Conservation (phyloP, 2,113 vertebrate genomes). For the Mastomys natalensis region DNA sequence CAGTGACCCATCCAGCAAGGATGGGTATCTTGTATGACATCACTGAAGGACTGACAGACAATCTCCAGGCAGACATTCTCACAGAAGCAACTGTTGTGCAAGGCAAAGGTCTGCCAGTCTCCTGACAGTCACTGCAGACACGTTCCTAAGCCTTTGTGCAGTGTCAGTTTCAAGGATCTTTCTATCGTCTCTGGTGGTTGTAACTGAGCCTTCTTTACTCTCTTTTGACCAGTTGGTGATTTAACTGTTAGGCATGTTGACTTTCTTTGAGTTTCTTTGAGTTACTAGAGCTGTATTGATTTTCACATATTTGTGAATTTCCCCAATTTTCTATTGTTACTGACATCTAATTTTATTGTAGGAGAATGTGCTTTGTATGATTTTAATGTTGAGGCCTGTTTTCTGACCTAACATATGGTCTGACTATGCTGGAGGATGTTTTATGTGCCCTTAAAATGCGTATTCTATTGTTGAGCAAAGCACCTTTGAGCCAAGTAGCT, state of each 20-base stretch:
- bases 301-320: neutral
- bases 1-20: neutral
- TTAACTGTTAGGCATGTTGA: neutral
- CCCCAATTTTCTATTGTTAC: neutral
- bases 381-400: neutral
- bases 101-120: neutral
- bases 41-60: neutral
- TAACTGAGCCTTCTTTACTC: neutral
- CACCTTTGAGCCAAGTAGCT: neutral
- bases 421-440: no score
- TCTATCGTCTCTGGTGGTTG: neutral
- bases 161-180: neutral
- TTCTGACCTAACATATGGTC: neutral
- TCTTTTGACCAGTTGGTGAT: neutral
- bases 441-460: neutral
- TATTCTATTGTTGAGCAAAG: neutral
- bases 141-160: no score
- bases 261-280: neutral
- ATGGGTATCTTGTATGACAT: neutral
- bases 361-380: neutral
- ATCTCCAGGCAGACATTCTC: neutral
- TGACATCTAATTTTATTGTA: neutral
- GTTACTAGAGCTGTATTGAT: neutral
- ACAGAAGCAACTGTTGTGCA: neutral
- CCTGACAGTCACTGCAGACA: fast-evolving